These are phyloP conservation scores for Aporophyla lueneburgensis DNA, from an alignment of 2,888 invertebrate genomes.

Conservation along the genomic window DNA sequence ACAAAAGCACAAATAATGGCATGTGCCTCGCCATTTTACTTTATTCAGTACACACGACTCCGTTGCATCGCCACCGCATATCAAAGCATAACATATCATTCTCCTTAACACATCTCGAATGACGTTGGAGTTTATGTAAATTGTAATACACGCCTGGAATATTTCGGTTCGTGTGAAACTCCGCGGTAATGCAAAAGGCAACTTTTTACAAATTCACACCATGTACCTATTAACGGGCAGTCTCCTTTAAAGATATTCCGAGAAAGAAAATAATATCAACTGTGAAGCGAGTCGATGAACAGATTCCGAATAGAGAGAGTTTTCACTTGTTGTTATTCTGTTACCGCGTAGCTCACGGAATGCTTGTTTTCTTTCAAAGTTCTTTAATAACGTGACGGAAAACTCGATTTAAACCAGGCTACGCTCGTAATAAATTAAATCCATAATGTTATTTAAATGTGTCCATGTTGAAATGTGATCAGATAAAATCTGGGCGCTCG, in stretches of 20 bases:
- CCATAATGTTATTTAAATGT: constrained; percentile 52
- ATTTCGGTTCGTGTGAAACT: constrained; percentile 79
- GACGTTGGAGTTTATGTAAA: constrained; percentile 87
- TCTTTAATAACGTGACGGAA: constrained; percentile 51
- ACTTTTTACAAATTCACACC: constrained; percentile 81
- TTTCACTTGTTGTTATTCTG: constrained; percentile 68
- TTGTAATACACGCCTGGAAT: constrained; percentile 85
- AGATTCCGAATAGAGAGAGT: constrained; percentile 69
- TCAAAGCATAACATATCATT: constrained; percentile 85
- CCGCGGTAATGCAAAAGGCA: constrained; percentile 74
- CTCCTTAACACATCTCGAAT: constrained; percentile 86
- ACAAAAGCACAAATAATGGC: constrained; percentile 60
- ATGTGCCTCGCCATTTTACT: constrained; percentile 64
- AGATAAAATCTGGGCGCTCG: constrained; percentile 24
- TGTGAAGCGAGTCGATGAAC: constrained; percentile 68
- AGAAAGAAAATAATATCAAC: constrained; percentile 69
- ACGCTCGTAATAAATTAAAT: constrained; percentile 50
- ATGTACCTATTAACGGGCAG: constrained; percentile 79
- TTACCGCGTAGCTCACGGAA: constrained; percentile 53
- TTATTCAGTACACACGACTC: constrained; percentile 72
- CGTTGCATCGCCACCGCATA: constrained; percentile 79
- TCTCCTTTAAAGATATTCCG: constrained; percentile 68
- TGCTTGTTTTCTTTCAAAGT: constrained; percentile 60
- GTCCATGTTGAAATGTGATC: constrained; percentile 47
- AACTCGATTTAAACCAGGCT: constrained; percentile 44